These are phyloP conservation scores for Saiga tatarica DNA, from an alignment of 2,113 vertebrate genomes.

Conservation along the genomic window DNA sequence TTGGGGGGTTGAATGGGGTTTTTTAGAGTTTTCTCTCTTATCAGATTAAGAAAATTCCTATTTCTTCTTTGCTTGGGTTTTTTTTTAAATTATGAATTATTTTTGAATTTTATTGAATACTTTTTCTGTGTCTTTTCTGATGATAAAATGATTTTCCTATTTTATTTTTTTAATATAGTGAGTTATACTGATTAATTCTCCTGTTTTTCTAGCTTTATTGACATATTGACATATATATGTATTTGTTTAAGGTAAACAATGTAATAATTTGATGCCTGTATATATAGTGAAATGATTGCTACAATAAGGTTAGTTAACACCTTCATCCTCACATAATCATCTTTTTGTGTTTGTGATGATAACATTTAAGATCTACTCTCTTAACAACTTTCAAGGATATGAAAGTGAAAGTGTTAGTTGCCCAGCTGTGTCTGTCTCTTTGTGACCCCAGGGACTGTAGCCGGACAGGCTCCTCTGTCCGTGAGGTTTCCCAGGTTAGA, in stretches of 20 bases:
- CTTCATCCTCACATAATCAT: background rate
- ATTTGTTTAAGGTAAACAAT: background rate
- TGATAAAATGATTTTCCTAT: background rate
- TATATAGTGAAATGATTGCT: background rate
- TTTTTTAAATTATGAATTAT: background rate
- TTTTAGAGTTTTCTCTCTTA: background rate
- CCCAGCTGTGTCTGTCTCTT: background rate
- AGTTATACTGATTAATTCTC: background rate
- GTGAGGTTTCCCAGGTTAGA: background rate
- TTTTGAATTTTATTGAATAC: background rate
- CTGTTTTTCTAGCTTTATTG: background rate
- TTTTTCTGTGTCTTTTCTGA: background rate
- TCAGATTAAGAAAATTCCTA: background rate
- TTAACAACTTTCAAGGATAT: background rate
- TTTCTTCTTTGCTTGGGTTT: slow-evolving; percentile 4
- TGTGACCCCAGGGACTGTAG: background rate
- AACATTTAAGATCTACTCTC: background rate
- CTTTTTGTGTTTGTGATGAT: background rate
- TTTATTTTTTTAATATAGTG: background rate
- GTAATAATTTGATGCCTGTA: background rate
- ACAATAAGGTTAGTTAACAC: background rate
- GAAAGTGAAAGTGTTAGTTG: background rate
- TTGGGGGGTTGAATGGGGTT: background rate
- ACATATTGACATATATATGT: background rate
- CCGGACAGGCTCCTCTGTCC: fast-evolving